A percentile compares a stretch with the other conserved stretches of the same genome.
phyloP scores from a whole-genome alignment of 2,888 invertebrate species.

The Drosophila meridionalis region DNA sequence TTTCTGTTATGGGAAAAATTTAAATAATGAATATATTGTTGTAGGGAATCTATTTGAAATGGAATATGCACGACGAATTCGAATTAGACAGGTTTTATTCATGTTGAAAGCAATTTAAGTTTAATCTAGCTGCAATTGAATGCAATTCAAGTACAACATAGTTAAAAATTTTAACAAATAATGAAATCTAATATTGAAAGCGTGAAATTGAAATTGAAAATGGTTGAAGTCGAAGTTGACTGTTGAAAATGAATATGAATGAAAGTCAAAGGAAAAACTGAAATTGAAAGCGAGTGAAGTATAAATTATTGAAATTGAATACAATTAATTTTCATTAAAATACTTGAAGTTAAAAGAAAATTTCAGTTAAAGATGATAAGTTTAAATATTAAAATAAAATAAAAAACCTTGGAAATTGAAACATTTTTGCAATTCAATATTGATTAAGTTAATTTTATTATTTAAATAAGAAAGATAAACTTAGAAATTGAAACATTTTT shows the following conservation, averaged over 20 bases:
- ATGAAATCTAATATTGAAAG: too few relatives aligned
- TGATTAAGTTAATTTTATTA: too few relatives aligned
- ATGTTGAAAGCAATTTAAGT: not conserved
- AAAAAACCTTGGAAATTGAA: too few relatives aligned
- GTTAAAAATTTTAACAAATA: too few relatives aligned
- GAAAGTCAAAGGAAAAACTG: not conserved
- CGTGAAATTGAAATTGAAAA: not conserved
- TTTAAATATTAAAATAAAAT: too few relatives aligned
- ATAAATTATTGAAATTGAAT: not conserved
- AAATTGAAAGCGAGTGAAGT: not conserved
- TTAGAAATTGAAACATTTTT: too few relatives aligned
- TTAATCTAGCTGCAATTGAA: not conserved
- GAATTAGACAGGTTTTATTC: not conserved
- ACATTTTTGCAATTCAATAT: too few relatives aligned
- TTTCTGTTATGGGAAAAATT: conserved; percentile 12
- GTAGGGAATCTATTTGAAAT: not conserved
- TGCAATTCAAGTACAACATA: too few relatives aligned
- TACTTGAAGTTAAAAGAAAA: too few relatives aligned
- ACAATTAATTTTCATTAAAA: too few relatives aligned
- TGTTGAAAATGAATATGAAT: not conserved
- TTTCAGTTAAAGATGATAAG: too few relatives aligned
- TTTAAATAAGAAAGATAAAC: too few relatives aligned
- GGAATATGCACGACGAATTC: not conserved
- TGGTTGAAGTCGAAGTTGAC: not conserved
- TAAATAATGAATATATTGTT: not conserved